phyloP scores from a whole-genome alignment of 2,797 vertebrate species.

The Betta splendens region DNA sequence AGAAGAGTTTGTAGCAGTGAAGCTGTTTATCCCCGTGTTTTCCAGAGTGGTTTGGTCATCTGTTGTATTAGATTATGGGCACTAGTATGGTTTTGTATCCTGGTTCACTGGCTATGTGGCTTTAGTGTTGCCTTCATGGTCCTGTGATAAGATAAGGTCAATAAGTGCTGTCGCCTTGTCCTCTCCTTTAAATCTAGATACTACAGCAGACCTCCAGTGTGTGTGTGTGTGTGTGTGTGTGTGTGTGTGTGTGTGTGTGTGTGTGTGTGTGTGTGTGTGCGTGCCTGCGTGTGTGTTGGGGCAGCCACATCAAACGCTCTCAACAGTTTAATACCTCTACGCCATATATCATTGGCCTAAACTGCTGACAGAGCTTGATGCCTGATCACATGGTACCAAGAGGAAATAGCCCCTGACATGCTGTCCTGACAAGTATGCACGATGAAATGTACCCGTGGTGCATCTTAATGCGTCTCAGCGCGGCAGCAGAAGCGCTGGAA shows the following conservation, averaged over 20 bases:
- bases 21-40: not conserved
- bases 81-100: slow-evolving; percentile 21
- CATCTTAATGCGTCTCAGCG: slow-evolving; percentile 43
- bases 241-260: slow-evolving; percentile 2
- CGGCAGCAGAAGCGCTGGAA: slow-evolving; percentile 13
- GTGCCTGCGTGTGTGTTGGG: slow-evolving; percentile 6
- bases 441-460: slow-evolving; percentile 60
- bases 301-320: slow-evolving; percentile 17
- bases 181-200: slow-evolving; percentile 18
- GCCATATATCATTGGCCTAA: slow-evolving; percentile 56
- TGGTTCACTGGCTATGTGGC: slow-evolving; percentile 31
- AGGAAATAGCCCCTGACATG: slow-evolving; percentile 63
- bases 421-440: slow-evolving; percentile 58
- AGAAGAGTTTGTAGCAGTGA: too few relatives aligned
- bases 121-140: slow-evolving; percentile 20
- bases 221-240: slow-evolving; percentile 8
- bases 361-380: slow-evolving; percentile 64
- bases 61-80: slow-evolving; percentile 17
- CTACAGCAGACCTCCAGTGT: not conserved
- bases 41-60: slow-evolving; percentile 8
- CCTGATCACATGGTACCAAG: slow-evolving; percentile 50
- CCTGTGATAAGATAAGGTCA: slow-evolving; percentile 32
- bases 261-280: slow-evolving; percentile 2
- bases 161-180: slow-evolving; percentile 11
- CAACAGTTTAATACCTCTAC: slow-evolving; percentile 42